Conservation (phyloP, 23 tunicate species). For the Oikopleura vanhoeffeni region DNA sequence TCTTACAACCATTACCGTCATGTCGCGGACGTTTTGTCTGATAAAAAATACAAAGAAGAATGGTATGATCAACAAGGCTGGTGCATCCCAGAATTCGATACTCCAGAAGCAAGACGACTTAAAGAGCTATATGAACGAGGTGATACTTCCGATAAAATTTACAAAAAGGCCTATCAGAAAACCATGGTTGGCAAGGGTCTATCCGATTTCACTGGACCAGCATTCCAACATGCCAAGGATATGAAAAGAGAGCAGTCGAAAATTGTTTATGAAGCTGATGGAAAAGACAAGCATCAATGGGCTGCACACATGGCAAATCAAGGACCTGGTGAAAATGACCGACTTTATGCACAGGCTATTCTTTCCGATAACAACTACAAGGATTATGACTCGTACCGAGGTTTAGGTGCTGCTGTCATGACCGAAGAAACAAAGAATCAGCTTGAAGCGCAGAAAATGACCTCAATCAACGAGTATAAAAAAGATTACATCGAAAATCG, state of each 20-base stretch:
- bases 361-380: conserved; percentile 64
- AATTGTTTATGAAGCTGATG: neutral
- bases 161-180: neutral
- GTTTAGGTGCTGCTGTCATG: conserved; percentile 5
- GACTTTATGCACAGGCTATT: conserved; percentile 25
- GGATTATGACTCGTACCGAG: conserved; percentile 7
- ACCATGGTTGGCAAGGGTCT: neutral
- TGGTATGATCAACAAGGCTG: conserved; percentile 30
- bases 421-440: conserved; percentile 6
- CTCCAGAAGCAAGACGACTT: neutral
- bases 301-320: conserved; percentile 5
- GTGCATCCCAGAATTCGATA: conserved; percentile 12
- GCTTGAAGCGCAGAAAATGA: conserved; percentile 18
- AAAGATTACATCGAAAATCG: conserved; percentile 29
- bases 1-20: neutral
- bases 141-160: neutral
- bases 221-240: neutral
- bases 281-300: neutral
- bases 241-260: conserved; percentile 9
- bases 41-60: conserved; percentile 84
- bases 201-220: conserved; percentile 6
- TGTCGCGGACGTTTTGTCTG: conserved; percentile 43
- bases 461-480: conserved; percentile 60
- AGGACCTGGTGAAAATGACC: neutral
- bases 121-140: neutral